Evolutionary conservation across 1,140 invertebrate species (phyloP), one percentile per base, ranked within the genome.

Genomic region (Popillia japonica): DNA sequence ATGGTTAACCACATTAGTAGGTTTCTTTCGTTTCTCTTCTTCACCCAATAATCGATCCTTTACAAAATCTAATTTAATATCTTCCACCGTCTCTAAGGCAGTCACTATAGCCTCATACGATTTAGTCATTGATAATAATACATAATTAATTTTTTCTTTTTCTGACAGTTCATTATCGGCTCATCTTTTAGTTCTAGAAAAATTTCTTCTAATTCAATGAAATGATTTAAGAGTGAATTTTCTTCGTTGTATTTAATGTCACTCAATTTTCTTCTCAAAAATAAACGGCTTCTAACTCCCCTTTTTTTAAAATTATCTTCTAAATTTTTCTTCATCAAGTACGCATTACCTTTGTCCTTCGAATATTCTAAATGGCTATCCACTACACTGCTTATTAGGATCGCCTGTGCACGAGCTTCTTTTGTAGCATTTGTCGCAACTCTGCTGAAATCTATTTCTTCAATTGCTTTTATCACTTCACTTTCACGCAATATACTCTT

Each of bases 111-210:
- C 61, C 11, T 75, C 72, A 40, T 78, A 78, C 20, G n/a, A 20
- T 23, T 48, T 40, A 27, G 78, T 72, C 72, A 78, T 78, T 7
- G 72, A 78, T 23, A 78, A 59, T 55, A 75, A 23, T 0, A 22
- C 8, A 11, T 68, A 68, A 17, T 22, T 68, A 4, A 75, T 40
- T 10, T 75, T 78, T n/a, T 78, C 73, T 68, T 75, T 14, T 22
- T 75, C 72, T 8, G 17, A n/a, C 22, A 78, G 17, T 2, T 75
- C 42, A 59, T 6, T 75, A 11, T 34, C 73, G 10, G 78, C 48
- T n/a, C n/a, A 64, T 78, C 72, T 20, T 75, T 75, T 17, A 78
- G n/a, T 75, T 78, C 22, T 11, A 72, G 6, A 41, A 78, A 75
- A 6, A 78, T 27, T 11, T 59, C 55, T 75, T 78, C 72, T 20